A percentile compares a stretch with the other conserved stretches of the same genome.
Evolutionary conservation across 2,888 invertebrate genomes (phyloP).

Genomic region (Dasypolia templi): DNA sequence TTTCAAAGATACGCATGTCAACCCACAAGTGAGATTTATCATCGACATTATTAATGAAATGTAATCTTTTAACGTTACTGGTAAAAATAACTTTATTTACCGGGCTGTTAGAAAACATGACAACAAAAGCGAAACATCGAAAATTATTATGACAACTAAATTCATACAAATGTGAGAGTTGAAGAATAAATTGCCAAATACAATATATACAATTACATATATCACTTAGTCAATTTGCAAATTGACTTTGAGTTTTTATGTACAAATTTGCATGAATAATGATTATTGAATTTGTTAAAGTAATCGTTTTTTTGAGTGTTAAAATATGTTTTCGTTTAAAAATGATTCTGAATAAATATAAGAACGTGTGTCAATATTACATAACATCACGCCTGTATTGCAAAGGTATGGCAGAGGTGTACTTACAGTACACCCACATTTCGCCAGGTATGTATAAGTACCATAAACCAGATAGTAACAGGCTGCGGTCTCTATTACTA

Average conservation of each 20-base stretch:
- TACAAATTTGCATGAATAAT: conserved; percentile 44
- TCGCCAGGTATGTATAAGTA: too few species aligned
- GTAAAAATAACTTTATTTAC: conserved; percentile 35
- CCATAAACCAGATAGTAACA: too few species aligned
- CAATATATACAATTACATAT: conserved; percentile 59
- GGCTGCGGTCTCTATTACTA: too few species aligned
- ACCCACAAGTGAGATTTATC: conserved; percentile 70
- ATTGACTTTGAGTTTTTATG: conserved; percentile 34
- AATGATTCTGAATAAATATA: not conserved
- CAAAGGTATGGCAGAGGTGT: too few species aligned
- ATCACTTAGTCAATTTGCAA: conserved; percentile 44
- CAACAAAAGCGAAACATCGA: conserved; percentile 12
- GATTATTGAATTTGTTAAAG: conserved; percentile 34
- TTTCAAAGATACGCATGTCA: conserved; percentile 59
- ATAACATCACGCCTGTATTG: too few species aligned
- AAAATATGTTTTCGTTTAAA: not conserved
- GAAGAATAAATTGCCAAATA: conserved; percentile 37
- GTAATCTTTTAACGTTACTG: conserved; percentile 50
- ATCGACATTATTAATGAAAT: conserved; percentile 69
- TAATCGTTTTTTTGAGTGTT: conserved; percentile 5
- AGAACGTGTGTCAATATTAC: not conserved
- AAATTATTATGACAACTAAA: conserved; percentile 45
- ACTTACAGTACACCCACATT: too few species aligned
- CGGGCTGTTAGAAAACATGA: conserved; percentile 31
- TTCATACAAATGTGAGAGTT: conserved; percentile 16